Conservation (phyloP, 2,888 invertebrate genomes). For the Strigamia maritima region DNA sequence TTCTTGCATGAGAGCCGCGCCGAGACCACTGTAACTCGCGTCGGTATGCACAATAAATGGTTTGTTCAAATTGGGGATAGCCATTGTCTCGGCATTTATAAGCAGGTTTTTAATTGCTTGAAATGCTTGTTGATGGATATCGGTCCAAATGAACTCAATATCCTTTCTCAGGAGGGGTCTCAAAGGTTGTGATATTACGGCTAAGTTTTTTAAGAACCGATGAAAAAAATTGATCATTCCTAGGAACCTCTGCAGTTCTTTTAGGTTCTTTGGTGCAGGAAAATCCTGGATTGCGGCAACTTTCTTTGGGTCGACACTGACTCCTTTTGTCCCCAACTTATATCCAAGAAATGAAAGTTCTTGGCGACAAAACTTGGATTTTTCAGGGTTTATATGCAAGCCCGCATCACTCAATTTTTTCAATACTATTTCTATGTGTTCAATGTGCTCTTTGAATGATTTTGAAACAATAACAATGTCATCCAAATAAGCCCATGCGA, state of each 20-base stretch:
- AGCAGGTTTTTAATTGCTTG: not conserved
- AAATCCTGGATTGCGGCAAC: not conserved
- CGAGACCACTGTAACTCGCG: not conserved
- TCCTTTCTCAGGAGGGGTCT: not conserved
- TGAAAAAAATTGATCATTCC: not conserved
- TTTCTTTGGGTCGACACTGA: not conserved
- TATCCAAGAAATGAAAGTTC: too few species aligned
- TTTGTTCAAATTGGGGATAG: not conserved
- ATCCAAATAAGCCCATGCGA: too few species aligned
- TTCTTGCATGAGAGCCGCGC: not conserved
- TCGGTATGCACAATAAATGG: not conserved
- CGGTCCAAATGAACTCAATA: not conserved
- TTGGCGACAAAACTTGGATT: too few species aligned
- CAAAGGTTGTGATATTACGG: not conserved
- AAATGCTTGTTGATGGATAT: not conserved
- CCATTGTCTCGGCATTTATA: not conserved
- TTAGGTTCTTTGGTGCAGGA: not conserved
- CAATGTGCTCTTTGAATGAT: too few species aligned
- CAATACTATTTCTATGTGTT: too few species aligned
- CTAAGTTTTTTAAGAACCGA: not conserved
- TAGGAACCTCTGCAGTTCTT: not conserved
- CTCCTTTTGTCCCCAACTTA: too few species aligned
- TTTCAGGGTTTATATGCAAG: too few species aligned
- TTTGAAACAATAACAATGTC: too few species aligned
- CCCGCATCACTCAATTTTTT: too few species aligned